These are phyloP conservation scores for Conus ventricosus DNA, from an alignment of 1,140 invertebrate genomes.

Conservation along the genomic window DNA sequence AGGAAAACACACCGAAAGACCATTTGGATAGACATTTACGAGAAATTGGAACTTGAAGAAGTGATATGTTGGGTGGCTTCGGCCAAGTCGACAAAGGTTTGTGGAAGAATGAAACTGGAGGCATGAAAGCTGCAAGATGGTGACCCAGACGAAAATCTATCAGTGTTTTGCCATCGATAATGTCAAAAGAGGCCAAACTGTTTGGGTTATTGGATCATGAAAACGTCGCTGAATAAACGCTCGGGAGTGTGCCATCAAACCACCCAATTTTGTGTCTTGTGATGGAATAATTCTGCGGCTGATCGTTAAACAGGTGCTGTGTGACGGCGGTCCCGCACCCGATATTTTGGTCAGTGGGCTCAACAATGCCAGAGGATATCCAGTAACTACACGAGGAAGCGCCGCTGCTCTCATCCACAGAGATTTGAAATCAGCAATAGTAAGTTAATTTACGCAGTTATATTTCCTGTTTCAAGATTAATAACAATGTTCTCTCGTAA, in stretches of 20 bases:
- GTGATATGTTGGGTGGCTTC: constrained; percentile 97
- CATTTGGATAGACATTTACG: constrained; percentile 88
- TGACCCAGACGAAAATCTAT: constrained; percentile 92
- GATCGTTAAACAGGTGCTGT: constrained; percentile 91
- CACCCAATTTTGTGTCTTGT: constrained; percentile 95
- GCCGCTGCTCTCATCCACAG: constrained; percentile 94
- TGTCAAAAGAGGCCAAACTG: constrained; percentile 95
- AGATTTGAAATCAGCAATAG: constrained; percentile 97
- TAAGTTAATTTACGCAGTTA: constrained; percentile 76
- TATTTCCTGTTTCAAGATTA: no score
- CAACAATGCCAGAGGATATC: constrained; percentile 96
- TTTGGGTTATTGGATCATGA: constrained; percentile 95
- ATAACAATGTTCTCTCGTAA: no score
- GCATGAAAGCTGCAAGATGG: constrained; percentile 95
- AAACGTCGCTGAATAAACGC: constrained; percentile 94
- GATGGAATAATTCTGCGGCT: constrained; percentile 97
- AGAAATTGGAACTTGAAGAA: constrained; percentile 90
- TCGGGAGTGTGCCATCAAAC: constrained; percentile 93
- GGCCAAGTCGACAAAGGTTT: constrained; percentile 93
- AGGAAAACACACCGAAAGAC: constrained; percentile 77
- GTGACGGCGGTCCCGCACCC: constrained; percentile 88
- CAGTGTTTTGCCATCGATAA: constrained; percentile 87
- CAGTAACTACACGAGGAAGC: constrained; percentile 95
- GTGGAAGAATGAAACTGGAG: constrained; percentile 88
- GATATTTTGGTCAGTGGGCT: constrained; percentile 97